Percentiles rank a stretch among this genome's conserved stretches.
Conservation (phyloP, 2,113 vertebrate genomes). For the Chaenocephalus aceratus region DNA sequence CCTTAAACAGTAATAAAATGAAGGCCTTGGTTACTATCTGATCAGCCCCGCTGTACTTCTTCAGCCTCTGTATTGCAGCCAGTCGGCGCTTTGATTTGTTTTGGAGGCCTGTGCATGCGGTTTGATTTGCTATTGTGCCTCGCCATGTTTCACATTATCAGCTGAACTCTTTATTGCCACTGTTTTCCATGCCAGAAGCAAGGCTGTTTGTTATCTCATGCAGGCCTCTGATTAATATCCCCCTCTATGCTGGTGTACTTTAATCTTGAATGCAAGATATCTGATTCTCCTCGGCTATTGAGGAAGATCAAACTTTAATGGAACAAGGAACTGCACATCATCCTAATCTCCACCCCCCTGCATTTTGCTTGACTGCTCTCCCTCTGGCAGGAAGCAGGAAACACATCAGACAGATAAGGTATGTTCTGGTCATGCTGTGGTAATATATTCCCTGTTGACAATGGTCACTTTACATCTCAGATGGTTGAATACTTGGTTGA, state of each 20-base stretch:
- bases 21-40: slow-evolving; percentile 71
- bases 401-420: slow-evolving; percentile 80
- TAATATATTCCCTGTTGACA: slow-evolving; percentile 79
- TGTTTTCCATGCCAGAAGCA: slow-evolving; percentile 82
- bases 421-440: slow-evolving; percentile 75
- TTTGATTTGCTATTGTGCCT: slow-evolving; percentile 80
- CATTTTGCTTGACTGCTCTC: slow-evolving; percentile 75
- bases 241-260: slow-evolving; percentile 79
- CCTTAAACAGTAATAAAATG: slow-evolving; percentile 75
- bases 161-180: slow-evolving; percentile 81
- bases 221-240: slow-evolving; percentile 80
- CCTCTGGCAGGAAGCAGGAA: slow-evolving; percentile 76
- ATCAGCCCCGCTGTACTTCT: slow-evolving; percentile 64
- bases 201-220: slow-evolving; percentile 73
- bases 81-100: slow-evolving; percentile 76
- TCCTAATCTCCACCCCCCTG: slow-evolving; percentile 80
- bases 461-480: slow-evolving; percentile 66
- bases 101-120: slow-evolving; percentile 66
- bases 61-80: slow-evolving; percentile 55
- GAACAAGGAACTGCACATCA: slow-evolving; percentile 82
- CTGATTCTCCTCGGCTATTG: slow-evolving; percentile 84
- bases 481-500: slow-evolving; percentile 70
- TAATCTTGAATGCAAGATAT: slow-evolving; percentile 83
- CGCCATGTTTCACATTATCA: slow-evolving; percentile 80
- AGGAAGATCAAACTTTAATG: slow-evolving; percentile 84